These are phyloP conservation scores for Probosciger aterrimus DNA, from an alignment of 2,113 vertebrate species.

Conservation along the genomic window DNA sequence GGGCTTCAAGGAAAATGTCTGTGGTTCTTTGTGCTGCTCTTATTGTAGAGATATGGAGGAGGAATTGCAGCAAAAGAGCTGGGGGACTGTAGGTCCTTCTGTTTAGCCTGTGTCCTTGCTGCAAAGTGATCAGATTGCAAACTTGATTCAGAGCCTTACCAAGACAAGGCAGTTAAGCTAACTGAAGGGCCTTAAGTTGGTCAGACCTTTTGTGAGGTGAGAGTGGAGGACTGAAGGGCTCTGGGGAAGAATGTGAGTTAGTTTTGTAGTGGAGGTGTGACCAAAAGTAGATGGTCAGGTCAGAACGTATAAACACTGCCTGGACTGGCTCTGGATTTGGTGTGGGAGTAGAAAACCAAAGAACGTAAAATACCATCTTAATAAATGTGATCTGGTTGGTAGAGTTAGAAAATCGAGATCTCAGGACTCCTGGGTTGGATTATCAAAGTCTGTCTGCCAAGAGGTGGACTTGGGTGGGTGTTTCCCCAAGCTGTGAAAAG, in stretches of 20 bases:
- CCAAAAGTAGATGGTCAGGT: not conserved
- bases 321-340: not conserved
- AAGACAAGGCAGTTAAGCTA: not conserved
- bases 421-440: not conserved
- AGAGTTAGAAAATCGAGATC: not conserved
- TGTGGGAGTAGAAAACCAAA: not conserved
- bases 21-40: not conserved
- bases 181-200: not conserved
- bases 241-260: not conserved
- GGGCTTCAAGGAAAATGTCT: not conserved
- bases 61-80: not conserved
- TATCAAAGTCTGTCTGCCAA: not conserved
- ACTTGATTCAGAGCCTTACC: not conserved
- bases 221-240: not conserved
- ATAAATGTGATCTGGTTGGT: not conserved
- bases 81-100: rapidly evolving
- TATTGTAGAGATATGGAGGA: not conserved
- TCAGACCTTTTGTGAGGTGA: not conserved
- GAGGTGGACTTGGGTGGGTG: not conserved
- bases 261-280: not conserved
- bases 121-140: not conserved
- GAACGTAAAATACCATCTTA: not conserved
- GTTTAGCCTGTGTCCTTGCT: not conserved
- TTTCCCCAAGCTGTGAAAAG: not conserved
- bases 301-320: not conserved